Evolutionary conservation across 2,888 invertebrate species (phyloP).

Genomic region (Drosophila incognita): DNA sequence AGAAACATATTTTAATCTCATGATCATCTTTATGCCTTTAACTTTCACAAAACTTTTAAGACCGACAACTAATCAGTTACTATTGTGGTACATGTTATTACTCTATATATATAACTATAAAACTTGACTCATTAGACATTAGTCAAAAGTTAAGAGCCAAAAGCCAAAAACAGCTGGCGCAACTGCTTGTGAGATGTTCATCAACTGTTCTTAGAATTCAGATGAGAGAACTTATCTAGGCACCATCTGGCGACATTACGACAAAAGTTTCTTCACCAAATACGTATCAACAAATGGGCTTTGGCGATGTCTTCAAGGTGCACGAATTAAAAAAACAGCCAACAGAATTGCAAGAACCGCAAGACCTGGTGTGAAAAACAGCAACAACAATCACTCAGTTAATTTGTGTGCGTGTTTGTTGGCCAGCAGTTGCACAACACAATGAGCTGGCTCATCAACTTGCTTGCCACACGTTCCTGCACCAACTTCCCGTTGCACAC

Average conservation of each 20-base stretch:
- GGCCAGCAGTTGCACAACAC: constrained; percentile 52
- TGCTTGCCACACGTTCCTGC: constrained; percentile 22
- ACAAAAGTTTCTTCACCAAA: constrained; percentile 16
- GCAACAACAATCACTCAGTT: constrained; percentile 32
- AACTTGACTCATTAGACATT: neutral
- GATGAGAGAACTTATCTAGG: neutral
- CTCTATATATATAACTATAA: neutral
- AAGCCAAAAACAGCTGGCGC: constrained; percentile 38
- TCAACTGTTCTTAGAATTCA: constrained; percentile 9
- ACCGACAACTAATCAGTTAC: neutral
- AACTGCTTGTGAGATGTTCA: constrained; percentile 26
- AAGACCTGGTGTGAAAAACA: constrained; percentile 24
- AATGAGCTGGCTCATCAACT: constrained; percentile 46
- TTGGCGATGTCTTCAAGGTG: constrained; percentile 32
- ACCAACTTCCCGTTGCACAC: neutral
- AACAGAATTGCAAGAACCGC: constrained; percentile 1
- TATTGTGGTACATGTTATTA: neutral
- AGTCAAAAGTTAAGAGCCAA: neutral
- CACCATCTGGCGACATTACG: constrained; percentile 10
- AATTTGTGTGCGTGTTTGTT: constrained; percentile 25
- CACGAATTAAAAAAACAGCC: constrained; percentile 19
- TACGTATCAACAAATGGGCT: neutral
- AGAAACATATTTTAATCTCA: neutral
- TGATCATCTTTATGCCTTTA: neutral
- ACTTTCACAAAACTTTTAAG: neutral